Evolutionary conservation across 2,113 vertebrate species (phyloP), one percentile per base, ranked within the genome.

Genomic region (Cinclus cinclus): DNA sequence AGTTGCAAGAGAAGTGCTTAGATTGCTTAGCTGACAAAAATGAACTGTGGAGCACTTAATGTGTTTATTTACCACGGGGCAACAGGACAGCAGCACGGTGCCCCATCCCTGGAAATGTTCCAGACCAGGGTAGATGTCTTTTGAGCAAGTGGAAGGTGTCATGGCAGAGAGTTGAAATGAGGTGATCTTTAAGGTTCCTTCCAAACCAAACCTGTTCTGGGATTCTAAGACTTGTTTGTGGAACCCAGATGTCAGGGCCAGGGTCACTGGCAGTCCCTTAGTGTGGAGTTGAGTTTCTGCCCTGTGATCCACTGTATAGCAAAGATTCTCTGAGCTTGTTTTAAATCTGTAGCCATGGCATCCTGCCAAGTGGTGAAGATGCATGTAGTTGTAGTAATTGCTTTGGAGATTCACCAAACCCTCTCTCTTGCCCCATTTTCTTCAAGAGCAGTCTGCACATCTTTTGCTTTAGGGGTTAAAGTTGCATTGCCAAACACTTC

Each of bases 391-490:
- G 22, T 28, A 28, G 24, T 47, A 42, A n/a, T 89, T 63, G 55
- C 68, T 76, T 65, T 55, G 5, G 70, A 21, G 53, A 37, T 68
- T 74, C 77, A 46, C 55, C 55, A 37, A 83, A 55, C 19, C 7
- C 6, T 70, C 76, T 76, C 76, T 80, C 47, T 77, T 56, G 62
- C 77, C 83, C 37, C 25, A 23, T 62, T 30, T 62, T 77, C 37
- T 67, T 73, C 50, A 44, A 79, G 27, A 77, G 63, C 15, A 60
- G 13, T 58, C 46, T 77, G 41, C 30, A 46, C 42, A 73, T 18
- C n/a, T 92, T 92, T 90, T 95, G 56, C 73, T 91, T 86, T 56
- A 49, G 76, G 69, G 28, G 7, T 63, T 78, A 16, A 92, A 80
- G 21, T 49, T 67, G 44, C 16, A 8, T 50, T 10, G 7, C 44